Evolutionary conservation across 2,797 vertebrate species (phyloP), one percentile per base, ranked within the genome.

Genomic region (Chrysocyon brachyurus): DNA sequence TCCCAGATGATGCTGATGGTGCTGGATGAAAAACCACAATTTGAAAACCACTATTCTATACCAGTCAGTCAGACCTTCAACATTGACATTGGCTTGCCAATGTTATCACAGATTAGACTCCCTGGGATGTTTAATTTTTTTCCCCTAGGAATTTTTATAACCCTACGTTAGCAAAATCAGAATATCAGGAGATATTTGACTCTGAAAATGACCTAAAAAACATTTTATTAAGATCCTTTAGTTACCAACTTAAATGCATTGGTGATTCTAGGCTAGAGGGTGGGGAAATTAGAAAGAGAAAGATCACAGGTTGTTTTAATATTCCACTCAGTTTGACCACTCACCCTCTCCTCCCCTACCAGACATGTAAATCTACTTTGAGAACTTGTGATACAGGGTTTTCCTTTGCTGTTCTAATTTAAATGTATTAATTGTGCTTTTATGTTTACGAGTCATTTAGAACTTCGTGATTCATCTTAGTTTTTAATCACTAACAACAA

Each of bases 391-490:
- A 70, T 68, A 5, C 11, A 33, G n/a, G 95, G 14, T n/a, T 97
- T 94, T 92, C 52, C 28, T 94, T 93, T 93, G 79, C 26, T 90
- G 40, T 94, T 94, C 16, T 85, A 90, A 96, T 91, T 97, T 79
- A 92, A 2, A 81, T 36, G 1, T 94, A 52, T 83, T 78, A 83
- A 93, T 82, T 96, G 31, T 96, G 36, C 59, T 77, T 97, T 86
- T 90, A 92, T 7, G 36, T 86, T 96, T 90, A 61, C 94, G 70
- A 81, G 4, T 72, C 49, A 54, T 89, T 96, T 97, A 73, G 79
- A 96, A 96, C 84, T 87, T 94, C 17, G 52, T 89, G 36, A 88
- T 96, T 94, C 26, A 59, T 82, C 16, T 54, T 93, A 31, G 24
- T 70, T 90, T 92, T 85, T 78, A 89, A 90, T 96, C 54, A 88